These are phyloP conservation scores for Ischnura elegans DNA, from an alignment of 2,888 invertebrate genomes.

Conservation along the genomic window DNA sequence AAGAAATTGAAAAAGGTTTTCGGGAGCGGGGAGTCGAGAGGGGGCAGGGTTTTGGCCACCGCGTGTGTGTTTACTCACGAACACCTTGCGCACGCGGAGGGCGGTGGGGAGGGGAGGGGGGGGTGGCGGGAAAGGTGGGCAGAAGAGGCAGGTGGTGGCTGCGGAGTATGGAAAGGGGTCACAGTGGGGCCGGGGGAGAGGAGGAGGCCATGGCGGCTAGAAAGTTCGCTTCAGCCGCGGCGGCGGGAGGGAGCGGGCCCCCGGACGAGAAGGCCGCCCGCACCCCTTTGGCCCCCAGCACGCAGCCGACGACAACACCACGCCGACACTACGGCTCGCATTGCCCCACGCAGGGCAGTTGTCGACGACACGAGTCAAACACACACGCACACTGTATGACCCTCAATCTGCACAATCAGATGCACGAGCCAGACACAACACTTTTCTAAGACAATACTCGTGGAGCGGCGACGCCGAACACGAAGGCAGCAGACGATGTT, in stretches of 20 bases:
- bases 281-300: background rate
- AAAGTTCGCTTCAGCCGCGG: background rate
- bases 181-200: conserved; percentile 1
- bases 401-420: background rate
- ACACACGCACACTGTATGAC: too few species aligned
- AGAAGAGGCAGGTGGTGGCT: conserved; percentile 35
- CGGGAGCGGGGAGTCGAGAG: conserved; percentile 31
- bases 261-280: background rate
- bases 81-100: conserved; percentile 64
- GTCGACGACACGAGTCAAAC: background rate
- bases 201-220: conserved; percentile 17
- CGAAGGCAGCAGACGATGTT: too few species aligned
- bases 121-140: background rate
- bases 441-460: background rate
- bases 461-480: too few species aligned
- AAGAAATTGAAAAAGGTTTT: conserved; percentile 68
- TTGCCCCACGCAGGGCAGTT: background rate
- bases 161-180: background rate
- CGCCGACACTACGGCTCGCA: background rate
- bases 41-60: background rate
- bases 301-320: background rate
- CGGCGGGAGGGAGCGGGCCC: background rate
- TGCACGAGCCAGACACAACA: background rate
- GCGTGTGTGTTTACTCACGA: conserved; percentile 17
- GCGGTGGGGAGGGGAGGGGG: conserved; percentile 56